Evolutionary conservation across 2,797 vertebrate species (phyloP).

Genomic region (Tragelaphus eurycerus): DNA sequence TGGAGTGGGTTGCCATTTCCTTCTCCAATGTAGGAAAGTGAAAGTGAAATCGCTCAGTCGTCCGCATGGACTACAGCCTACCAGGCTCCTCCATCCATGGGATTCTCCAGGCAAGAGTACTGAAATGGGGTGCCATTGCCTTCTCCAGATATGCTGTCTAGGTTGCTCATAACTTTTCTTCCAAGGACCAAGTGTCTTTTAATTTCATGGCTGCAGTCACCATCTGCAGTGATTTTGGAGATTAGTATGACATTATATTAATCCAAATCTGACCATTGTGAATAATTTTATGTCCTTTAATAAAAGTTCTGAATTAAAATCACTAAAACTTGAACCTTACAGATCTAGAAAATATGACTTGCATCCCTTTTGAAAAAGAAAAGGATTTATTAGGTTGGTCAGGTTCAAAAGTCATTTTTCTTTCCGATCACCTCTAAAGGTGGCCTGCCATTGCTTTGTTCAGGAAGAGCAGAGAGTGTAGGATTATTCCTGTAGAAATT

Average conservation of each 20-base stretch:
- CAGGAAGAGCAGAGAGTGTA: neutral
- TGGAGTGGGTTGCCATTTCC: neutral
- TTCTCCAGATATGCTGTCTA: neutral
- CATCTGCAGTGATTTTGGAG: neutral
- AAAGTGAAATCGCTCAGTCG: neutral
- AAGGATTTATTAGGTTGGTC: neutral
- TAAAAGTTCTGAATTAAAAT: slow-evolving; percentile 13
- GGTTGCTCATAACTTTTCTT: neutral
- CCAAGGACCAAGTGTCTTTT: neutral
- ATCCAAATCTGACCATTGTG: neutral
- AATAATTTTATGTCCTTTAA: neutral
- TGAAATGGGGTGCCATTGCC: neutral
- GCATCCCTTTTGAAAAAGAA: neutral
- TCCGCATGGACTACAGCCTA: neutral
- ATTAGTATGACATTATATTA: neutral
- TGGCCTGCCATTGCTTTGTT: neutral
- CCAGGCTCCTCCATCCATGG: fast-evolving
- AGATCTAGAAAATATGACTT: neutral
- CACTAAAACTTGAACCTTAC: neutral
- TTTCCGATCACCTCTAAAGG: neutral
- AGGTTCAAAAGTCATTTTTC: neutral
- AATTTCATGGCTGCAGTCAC: neutral
- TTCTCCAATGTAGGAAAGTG: no score
- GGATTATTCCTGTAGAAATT: neutral
- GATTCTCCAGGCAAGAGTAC: neutral